These are phyloP conservation scores for Lasioglossum marginatum DNA, from an alignment of 2,888 invertebrate genomes.

Conservation along the genomic window DNA sequence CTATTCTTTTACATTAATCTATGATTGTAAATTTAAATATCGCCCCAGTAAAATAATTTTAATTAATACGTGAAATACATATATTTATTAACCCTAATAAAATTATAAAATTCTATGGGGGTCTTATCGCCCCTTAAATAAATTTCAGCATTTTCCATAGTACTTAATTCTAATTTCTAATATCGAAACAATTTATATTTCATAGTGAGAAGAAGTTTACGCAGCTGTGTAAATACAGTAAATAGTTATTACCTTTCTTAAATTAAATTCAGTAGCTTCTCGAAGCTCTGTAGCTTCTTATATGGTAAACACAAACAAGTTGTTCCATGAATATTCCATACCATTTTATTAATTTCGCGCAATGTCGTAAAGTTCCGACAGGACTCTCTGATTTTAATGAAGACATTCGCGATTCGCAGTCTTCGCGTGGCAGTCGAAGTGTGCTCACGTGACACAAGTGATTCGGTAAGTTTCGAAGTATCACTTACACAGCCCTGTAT, in stretches of 20 bases:
- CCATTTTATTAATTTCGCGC: background rate
- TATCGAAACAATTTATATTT: too few species aligned
- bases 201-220: background rate
- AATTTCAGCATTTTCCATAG: too few species aligned
- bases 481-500: constrained; percentile 26
- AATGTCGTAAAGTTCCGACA: background rate
- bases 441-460: constrained; percentile 41
- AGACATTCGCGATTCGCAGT: background rate
- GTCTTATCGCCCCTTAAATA: too few species aligned
- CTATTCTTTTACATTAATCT: too few species aligned
- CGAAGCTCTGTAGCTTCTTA: too few species aligned
- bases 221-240: background rate
- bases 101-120: too few species aligned
- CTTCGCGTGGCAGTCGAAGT: constrained; percentile 4
- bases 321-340: background rate
- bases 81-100: too few species aligned
- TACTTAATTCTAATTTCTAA: too few species aligned
- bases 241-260: background rate
- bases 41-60: too few species aligned
- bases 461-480: constrained; percentile 38
- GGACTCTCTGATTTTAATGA: background rate
- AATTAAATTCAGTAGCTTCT: background rate
- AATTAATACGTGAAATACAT: too few species aligned
- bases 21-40: too few species aligned
- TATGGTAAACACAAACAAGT: too few species aligned